These are phyloP conservation scores for Tipula unca DNA, from an alignment of 2,888 invertebrate species.

Conservation along the genomic window DNA sequence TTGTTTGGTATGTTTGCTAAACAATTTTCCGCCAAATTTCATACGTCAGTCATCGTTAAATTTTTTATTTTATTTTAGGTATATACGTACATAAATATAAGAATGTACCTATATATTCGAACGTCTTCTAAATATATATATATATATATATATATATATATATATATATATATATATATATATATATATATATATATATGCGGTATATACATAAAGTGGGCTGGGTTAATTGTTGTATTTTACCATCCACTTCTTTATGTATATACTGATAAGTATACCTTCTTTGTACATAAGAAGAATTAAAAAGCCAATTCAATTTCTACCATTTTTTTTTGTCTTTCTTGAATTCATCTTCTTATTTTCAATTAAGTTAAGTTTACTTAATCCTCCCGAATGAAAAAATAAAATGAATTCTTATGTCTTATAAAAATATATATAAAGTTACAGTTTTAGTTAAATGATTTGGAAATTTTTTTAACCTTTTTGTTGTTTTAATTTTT, in stretches of 20 bases:
- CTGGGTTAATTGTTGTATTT: background rate
- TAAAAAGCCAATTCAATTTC: background rate
- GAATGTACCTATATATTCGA: no score
- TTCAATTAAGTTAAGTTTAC: background rate
- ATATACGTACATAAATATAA: background rate
- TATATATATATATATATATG: no score
- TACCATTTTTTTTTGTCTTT: background rate
- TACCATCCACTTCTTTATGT: background rate
- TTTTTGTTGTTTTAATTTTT: background rate
- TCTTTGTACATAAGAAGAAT: background rate
- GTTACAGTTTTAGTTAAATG: background rate
- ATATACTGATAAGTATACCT: background rate
- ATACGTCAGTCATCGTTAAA: background rate
- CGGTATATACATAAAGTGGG: background rate
- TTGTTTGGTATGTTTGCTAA: background rate
- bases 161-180: no score
- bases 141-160: no score
- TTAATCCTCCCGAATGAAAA: background rate
- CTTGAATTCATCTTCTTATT: background rate
- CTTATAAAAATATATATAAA: background rate
- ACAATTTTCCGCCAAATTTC: constrained; percentile 14
- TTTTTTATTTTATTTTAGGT: background rate
- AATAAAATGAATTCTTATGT: background rate
- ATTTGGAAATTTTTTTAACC: background rate
- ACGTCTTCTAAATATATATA: background rate